Evolutionary conservation across 2,113 vertebrate species (phyloP).

Genomic region (Fukomys damarensis): DNA sequence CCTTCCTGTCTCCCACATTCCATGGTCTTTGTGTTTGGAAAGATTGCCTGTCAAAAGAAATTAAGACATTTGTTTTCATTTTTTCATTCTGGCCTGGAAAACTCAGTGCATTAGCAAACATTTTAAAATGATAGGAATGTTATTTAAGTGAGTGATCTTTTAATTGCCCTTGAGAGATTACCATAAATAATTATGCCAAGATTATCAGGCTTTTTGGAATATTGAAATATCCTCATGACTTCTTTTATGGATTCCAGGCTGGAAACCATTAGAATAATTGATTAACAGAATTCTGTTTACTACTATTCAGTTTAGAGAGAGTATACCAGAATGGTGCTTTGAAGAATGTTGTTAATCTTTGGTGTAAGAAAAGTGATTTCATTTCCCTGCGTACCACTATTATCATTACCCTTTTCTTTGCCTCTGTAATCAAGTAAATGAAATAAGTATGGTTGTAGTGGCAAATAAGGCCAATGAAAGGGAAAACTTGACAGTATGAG

Average conservation of each 20-base stretch:
- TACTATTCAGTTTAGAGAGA: background rate
- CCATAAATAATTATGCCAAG: background rate
- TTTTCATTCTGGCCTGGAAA: background rate
- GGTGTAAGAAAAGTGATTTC: background rate
- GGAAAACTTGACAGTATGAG: background rate
- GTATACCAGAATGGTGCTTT: background rate
- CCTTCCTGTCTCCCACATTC: background rate
- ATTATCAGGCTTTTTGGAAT: constrained; percentile 18
- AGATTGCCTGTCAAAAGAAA: constrained; percentile 51
- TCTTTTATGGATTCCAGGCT: background rate
- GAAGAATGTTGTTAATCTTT: background rate
- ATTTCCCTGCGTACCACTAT: background rate
- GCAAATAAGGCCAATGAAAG: background rate
- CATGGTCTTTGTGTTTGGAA: background rate
- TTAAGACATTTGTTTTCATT: constrained; percentile 19
- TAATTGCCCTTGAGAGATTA: background rate
- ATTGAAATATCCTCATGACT: background rate
- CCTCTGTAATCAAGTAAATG: background rate
- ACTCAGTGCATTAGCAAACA: constrained; percentile 49
- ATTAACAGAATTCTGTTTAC: background rate
- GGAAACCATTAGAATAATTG: background rate
- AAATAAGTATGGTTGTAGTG: background rate
- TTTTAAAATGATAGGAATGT: background rate
- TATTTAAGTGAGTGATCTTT: constrained; percentile 49
- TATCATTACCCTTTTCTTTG: background rate